These are phyloP conservation scores for Myotis davidii DNA, from an alignment of 2,113 vertebrate species.

Conservation along the genomic window DNA sequence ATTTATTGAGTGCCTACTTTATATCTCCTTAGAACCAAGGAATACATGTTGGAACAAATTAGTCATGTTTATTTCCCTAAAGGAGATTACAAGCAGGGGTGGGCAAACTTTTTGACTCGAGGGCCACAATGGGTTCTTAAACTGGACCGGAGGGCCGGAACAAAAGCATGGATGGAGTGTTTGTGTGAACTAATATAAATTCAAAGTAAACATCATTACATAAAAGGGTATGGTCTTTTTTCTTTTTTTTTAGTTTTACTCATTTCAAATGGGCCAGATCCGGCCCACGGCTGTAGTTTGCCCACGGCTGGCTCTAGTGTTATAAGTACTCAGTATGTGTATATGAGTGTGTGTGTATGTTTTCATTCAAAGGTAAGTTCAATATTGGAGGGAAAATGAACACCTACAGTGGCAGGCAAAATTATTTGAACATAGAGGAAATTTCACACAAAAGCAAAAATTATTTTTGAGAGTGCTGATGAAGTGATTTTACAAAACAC, in stretches of 20 bases:
- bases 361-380: background rate
- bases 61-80: background rate
- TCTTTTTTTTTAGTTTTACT: no score
- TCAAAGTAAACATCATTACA: no score
- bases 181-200: no score
- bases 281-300: no score
- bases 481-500: background rate
- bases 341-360: no score
- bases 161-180: no score
- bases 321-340: background rate
- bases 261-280: no score
- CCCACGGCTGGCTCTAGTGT: no score
- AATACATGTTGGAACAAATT: background rate
- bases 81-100: background rate
- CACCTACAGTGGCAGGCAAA: background rate
- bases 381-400: background rate
- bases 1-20: background rate
- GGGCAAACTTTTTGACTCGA: no score
- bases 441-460: background rate
- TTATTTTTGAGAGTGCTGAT: background rate
- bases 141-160: no score
- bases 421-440: background rate
- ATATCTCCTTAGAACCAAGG: background rate
- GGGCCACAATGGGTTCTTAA: no score
- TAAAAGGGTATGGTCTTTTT: no score